Base-by-base conservation (phyloP, 1,140 invertebrate species). In the Pogonomyrmex californicus region DNA sequence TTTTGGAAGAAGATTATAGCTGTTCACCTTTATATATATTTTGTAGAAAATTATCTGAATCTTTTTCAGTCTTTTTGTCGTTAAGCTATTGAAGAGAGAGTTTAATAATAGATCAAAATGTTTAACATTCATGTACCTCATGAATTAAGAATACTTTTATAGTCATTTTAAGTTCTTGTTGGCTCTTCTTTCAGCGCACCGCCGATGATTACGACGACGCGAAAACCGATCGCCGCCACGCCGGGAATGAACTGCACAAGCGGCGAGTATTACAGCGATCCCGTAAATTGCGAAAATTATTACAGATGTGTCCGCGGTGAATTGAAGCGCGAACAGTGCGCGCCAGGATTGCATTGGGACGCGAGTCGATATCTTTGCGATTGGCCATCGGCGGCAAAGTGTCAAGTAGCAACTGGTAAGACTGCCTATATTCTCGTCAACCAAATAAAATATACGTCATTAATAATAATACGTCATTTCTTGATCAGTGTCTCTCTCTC, bases 341-440 rank as follows among this genome's bases (percentile, higher is more conserved):
- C 97, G 0, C 96, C 97, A 0, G 97, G 97, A 49, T 93, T 98
- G n/a, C 97, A 98, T 91, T 98, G 98, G 98, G 98, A 98, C 89
- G 92, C 94, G 9, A 92, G 94, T 3, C 94, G 95, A 17, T 95
- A 95, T n/a, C 95, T 96, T 7, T 98, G 98, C 88, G 98, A 98
- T 91, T 98, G 98, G 98, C 98, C 98, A 2, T 95, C 95, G 23
- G 95, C 95, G 14, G 97, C 97, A 0, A 97, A 97, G 90, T 98
- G 98, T 91, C 95, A 95, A 90, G 92, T 93, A 87, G 78, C 65
- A 62, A 83, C 66, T 14, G 86, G 93, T 94, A 88, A 87, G 51
- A 10, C 3, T 51, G n/a, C 4, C 2, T 47, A 30, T 14, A 33
- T 58, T 58, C 12, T 54, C 30, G 51, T 76, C 10, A 33, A 30